Conservation (phyloP, 2,797 vertebrate species). For the Clarias pachynema region DNA sequence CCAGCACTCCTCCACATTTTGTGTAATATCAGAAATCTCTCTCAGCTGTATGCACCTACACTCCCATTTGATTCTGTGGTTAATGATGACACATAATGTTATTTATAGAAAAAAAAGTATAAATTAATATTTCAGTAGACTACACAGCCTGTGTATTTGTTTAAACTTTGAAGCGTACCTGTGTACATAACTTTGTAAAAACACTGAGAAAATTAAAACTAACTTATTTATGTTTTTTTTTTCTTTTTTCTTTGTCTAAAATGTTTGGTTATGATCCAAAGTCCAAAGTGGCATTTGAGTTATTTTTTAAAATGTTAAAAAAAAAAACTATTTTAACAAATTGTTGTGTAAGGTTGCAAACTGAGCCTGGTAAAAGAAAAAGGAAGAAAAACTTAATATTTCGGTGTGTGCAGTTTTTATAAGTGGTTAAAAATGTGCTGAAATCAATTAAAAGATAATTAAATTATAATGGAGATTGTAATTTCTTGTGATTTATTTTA, state of each 20-base stretch:
- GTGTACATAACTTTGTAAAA: constrained; percentile 90
- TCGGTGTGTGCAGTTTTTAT: constrained; percentile 84
- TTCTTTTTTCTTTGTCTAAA: constrained; percentile 77
- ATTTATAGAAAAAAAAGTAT: constrained; percentile 67
- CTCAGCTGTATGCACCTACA: constrained; percentile 64
- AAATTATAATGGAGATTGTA: constrained; percentile 54
- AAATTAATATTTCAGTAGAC: constrained; percentile 66
- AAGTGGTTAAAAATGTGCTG: constrained; percentile 83
- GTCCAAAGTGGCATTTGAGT: constrained; percentile 85
- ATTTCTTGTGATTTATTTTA: constrained; percentile 38
- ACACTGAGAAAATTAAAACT: constrained; percentile 99
- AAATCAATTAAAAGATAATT: constrained; percentile 90
- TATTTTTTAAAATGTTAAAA: constrained; percentile 81
- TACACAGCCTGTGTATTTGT: constrained; percentile 79
- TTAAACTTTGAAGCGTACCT: constrained; percentile 77
- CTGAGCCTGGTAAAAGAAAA: constrained; percentile 89
- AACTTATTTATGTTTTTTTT: constrained; percentile 98
- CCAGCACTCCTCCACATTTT: constrained; percentile 22
- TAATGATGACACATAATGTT: constrained; percentile 57
- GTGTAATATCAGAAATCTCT: constrained; percentile 17
- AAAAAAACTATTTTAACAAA: constrained; percentile 58
- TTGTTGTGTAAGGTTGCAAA: constrained; percentile 87
- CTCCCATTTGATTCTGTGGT: constrained; percentile 53
- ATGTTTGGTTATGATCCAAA: constrained; percentile 79
- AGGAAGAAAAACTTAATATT: constrained; percentile 64